Percentiles rank a stretch among this genome's conserved stretches.
Conservation (phyloP, 2,113 vertebrate genomes). For the Enhydra lutris region DNA sequence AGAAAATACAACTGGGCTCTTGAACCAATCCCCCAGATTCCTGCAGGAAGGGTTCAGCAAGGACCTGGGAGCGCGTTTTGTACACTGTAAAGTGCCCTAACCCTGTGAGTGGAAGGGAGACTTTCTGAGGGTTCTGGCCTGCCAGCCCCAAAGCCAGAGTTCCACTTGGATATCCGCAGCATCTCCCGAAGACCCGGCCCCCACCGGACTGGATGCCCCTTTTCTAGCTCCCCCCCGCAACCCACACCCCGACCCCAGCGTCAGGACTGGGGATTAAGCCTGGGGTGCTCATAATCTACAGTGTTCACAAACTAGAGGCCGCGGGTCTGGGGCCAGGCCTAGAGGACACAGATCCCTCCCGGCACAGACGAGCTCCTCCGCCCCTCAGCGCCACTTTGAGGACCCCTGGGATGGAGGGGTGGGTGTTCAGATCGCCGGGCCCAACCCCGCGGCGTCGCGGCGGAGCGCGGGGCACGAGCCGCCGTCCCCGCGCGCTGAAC, state of each 20-base stretch:
- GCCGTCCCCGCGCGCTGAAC: constrained; percentile 10
- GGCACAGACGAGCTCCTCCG: not conserved
- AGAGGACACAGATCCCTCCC: not conserved
- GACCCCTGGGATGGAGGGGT: not conserved
- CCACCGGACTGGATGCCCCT: not conserved
- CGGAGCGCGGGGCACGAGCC: not conserved
- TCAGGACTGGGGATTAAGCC: not conserved
- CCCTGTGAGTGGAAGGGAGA: not conserved
- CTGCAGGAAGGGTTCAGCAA: no score
- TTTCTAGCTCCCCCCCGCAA: not conserved
- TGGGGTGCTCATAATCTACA: not conserved
- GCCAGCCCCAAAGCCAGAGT: not conserved
- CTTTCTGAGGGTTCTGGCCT: not conserved
- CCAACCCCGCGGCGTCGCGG: not conserved
- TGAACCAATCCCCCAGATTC: not conserved
- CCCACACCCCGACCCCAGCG: fast-evolving
- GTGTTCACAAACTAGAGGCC: not conserved
- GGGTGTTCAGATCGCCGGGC: not conserved
- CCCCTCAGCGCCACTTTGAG: not conserved
- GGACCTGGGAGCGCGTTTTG: not conserved
- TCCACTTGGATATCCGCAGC: not conserved
- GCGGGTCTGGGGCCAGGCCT: not conserved
- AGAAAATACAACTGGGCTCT: not conserved
- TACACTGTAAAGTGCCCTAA: not conserved
- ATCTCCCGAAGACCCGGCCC: not conserved